Evolutionary conservation across 2,113 vertebrate species (phyloP), one percentile per base, ranked within the genome.

Genomic region (Perognathus longimembris): DNA sequence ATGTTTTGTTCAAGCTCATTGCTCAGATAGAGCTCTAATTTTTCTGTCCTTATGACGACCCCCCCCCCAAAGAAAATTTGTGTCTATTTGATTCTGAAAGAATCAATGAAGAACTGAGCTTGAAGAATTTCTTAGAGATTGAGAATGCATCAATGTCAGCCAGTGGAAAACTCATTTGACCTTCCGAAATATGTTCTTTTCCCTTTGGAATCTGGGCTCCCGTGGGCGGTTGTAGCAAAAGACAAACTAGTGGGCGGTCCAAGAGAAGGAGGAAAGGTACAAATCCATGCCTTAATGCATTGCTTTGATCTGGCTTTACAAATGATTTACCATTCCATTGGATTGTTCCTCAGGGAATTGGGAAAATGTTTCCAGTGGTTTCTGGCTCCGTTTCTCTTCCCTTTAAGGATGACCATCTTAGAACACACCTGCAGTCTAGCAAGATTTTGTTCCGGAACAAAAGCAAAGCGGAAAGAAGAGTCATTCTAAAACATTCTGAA

Each of bases 381-480:
- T 70, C 79, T 77, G 85, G 89, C 78, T 82, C 61, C 59, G 74
- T 7, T 36, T 50, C 84, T 64, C 26, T 34, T 89, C 70, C n/a
- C 22, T 86, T 78, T 59, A 76, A 84, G 81, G 21, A 79, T 20
- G 63, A 77, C 36, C 10, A 36, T 66, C 59, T 91, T 69, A 67
- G 77, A 67, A 45, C 73, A 93, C 91, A 96, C 96, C 96, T 95
- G 95, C 85, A 70, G 40, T 81, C 67, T 17, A 20, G 45, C 36
- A 85, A 69, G 78, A 36, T 61, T 59, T 42, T 81, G 79, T 77
- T 64, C 67, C 0, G 42, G 93, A 91, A 93, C 69, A 61, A 66
- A 94, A 69, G 40, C 42, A 76, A 87, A 81, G 89, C 2, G 5
- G 88, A 42, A 90, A 74, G 5, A 85, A 42, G 88, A 74, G 80